Base-by-base conservation (phyloP, 2,888 invertebrate species). In the Lasioglossum vierecki region DNA sequence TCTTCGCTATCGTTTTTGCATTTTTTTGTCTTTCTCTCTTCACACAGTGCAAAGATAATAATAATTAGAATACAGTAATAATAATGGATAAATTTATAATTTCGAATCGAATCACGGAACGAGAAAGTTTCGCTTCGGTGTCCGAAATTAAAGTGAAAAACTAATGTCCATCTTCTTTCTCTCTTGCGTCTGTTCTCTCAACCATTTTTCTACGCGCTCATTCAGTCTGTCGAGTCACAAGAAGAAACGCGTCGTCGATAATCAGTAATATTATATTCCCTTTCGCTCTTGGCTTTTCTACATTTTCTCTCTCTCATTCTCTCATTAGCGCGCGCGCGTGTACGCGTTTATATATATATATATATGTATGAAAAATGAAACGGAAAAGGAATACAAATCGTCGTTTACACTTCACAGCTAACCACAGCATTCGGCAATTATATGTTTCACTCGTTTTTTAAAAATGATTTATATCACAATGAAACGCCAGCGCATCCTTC, bases 381-480 rank as follows among this genome's bases (percentile, higher is more conserved):
- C 85, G 87, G 77, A 88, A 85, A 82, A 92, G 85, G 84, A 89
- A 89, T 93, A 89, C 86, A 92, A 87, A 91, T 88, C n/a, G 88
- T 91, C 88, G 86, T 89, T 70, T 89, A 75, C 84, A 87, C 81
- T 88, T 93, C 93, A 94, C 92, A 94, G 92, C 91, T 91, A 93
- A 92, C 92, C 93, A 93, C 91, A 92, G 91, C 91, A 93, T 91
- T 92, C 88, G 90, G 85, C 88, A 90, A 91, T 88, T 91, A 92
- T 91, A 92, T 91, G 89, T 93, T 92, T 92, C 91, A 91, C 91
- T 92, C 89, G 81, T 89, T 76, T 63, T n/a, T 87, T 90, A 80
- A 91, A 94, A 92, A 93, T 93, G 93, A 93, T 80, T 92, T 92
- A 92, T 94, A 94, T 94, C 94, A 94, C 94, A 94, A 93, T 94